These are phyloP conservation scores for Anas platyrhynchos DNA, from an alignment of 2,113 vertebrate genomes.

Conservation along the genomic window DNA sequence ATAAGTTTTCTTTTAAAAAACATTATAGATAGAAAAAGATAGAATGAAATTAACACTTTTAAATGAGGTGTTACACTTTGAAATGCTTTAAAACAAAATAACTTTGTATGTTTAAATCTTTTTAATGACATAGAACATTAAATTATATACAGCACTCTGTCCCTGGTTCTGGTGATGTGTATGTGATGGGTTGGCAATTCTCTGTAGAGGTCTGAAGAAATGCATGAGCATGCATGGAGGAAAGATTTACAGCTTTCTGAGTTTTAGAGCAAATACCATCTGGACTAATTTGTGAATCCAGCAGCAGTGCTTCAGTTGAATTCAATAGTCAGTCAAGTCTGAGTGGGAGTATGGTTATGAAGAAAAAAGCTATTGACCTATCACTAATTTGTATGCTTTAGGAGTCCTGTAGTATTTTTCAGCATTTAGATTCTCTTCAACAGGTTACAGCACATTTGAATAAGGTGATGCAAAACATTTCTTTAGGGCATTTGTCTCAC, in stretches of 20 bases:
- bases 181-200: neutral
- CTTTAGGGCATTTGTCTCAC: neutral
- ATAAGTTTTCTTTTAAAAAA: neutral
- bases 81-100: neutral
- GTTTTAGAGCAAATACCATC: neutral
- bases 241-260: neutral
- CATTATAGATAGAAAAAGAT: neutral
- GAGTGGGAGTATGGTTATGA: neutral
- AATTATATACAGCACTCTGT: neutral
- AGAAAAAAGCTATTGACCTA: neutral
- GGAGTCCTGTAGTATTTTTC: neutral
- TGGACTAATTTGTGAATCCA: slow-evolving; percentile 1
- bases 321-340: neutral
- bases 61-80: neutral
- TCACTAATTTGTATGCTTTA: neutral
- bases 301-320: neutral
- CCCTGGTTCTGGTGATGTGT: neutral
- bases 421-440: neutral
- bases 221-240: neutral
- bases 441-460: neutral
- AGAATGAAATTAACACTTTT: neutral
- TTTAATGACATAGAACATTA: neutral
- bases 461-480: neutral
- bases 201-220: neutral
- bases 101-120: neutral